Evolutionary conservation across 1,140 invertebrate genomes (phyloP).

Genomic region (Chironomus striatipennis): DNA sequence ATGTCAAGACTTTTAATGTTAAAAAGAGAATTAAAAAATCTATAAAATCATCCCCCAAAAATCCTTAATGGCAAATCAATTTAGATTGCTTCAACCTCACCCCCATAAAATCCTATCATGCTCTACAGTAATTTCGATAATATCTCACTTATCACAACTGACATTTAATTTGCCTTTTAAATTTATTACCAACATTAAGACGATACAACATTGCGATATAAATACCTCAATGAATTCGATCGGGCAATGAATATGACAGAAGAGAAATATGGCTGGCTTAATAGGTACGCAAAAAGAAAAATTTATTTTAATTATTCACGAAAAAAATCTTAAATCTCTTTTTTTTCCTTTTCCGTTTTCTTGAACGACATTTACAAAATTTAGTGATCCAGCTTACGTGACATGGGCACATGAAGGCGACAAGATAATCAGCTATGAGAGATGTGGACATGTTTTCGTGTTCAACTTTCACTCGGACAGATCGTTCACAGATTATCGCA

Average conservation of each 20-base stretch:
- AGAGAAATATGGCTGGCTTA: constrained; percentile 77
- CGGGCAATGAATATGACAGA: constrained; percentile 81
- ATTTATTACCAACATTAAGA: constrained; percentile 36
- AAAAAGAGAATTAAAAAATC: too few relatives aligned
- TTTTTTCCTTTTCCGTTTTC: constrained; percentile 20
- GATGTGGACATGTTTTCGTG: constrained; percentile 77
- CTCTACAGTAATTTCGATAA: not conserved
- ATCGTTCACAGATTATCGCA: constrained; percentile 84
- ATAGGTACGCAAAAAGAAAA: constrained; percentile 43
- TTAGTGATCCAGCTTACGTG: constrained; percentile 61
- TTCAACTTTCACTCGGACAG: constrained; percentile 92
- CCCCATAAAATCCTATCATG: too few relatives aligned
- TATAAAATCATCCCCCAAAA: too few relatives aligned
- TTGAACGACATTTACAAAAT: not conserved
- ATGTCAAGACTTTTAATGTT: too few relatives aligned
- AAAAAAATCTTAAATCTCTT: not conserved
- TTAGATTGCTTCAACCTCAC: too few relatives aligned
- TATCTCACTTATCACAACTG: not conserved
- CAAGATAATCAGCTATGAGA: constrained; percentile 87
- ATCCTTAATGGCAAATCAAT: too few relatives aligned
- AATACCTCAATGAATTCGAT: constrained; percentile 87
- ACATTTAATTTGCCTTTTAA: not conserved
- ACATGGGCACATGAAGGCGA: constrained; percentile 89
- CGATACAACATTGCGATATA: constrained; percentile 75
- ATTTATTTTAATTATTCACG: too few relatives aligned